Evolutionary conservation across 2,888 invertebrate genomes (phyloP).

Genomic region (Trachelus tabidus): DNA sequence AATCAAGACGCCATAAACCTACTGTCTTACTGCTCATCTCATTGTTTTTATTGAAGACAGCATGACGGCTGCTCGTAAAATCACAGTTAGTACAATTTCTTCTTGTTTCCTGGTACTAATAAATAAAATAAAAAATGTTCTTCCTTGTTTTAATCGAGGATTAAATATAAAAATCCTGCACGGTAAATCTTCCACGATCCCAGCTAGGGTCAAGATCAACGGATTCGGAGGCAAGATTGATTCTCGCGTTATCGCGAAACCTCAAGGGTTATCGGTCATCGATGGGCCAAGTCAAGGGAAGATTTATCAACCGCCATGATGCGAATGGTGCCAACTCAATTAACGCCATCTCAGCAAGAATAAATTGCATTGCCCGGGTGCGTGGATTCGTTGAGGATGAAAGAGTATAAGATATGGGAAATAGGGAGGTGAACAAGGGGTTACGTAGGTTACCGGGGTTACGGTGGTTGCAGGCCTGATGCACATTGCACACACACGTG

Average conservation of each 20-base stretch:
- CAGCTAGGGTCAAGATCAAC: background rate
- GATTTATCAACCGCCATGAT: constrained; percentile 29
- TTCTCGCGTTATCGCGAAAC: constrained; percentile 8
- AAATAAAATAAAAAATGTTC: background rate
- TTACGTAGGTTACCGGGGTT: background rate
- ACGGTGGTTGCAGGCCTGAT: background rate
- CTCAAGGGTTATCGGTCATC: constrained; percentile 44
- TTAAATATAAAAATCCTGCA: background rate
- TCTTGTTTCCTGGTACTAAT: background rate
- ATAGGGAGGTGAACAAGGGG: background rate
- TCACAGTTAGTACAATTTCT: background rate
- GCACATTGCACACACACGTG: constrained; percentile 6
- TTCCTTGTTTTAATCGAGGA: background rate
- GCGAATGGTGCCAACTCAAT: constrained; percentile 45
- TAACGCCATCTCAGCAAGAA: constrained; percentile 37
- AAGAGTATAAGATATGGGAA: background rate
- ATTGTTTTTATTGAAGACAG: constrained; percentile 29
- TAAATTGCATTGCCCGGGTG: constrained; percentile 26
- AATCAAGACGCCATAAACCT: constrained; percentile 43
- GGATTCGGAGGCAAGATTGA: background rate
- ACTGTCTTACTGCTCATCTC: constrained; percentile 28
- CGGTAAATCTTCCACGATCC: background rate
- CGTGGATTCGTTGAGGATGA: constrained; percentile 14
- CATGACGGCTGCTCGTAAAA: constrained; percentile 16
- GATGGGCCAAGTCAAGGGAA: constrained; percentile 27